phyloP scores from a whole-genome alignment of 2,888 invertebrate species.

The Microplitis deprimator region DNA sequence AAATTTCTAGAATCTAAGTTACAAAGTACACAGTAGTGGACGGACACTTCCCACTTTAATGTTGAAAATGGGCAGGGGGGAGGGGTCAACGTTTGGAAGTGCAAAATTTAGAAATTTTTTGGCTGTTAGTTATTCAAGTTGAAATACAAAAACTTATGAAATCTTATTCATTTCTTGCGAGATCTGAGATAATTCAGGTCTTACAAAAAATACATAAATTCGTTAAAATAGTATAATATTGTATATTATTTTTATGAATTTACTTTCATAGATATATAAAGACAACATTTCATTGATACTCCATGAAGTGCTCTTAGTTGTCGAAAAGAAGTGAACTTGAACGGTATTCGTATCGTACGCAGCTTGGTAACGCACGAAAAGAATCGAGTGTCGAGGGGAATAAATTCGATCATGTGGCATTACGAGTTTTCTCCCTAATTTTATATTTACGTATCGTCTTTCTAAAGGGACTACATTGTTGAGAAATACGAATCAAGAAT shows the following conservation, averaged over 20 bases:
- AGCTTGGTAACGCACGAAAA: neutral
- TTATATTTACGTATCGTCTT: slow-evolving; percentile 23
- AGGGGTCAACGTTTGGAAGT: no score
- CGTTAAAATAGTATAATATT: no score
- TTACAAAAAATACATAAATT: no score
- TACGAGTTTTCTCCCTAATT: slow-evolving; percentile 36
- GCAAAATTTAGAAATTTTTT: no score
- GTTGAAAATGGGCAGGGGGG: no score
- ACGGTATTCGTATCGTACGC: slow-evolving; percentile 41
- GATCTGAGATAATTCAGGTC: no score
- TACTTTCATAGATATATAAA: neutral
- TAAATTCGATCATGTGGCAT: slow-evolving; percentile 24
- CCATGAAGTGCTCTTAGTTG: neutral
- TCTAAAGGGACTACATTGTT: slow-evolving; percentile 5
- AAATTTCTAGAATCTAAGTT: no score
- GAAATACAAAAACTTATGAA: no score
- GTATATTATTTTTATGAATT: neutral
- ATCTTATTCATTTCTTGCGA: no score
- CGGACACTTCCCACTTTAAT: no score
- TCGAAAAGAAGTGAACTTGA: slow-evolving; percentile 10
- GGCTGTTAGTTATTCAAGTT: no score
- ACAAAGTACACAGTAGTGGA: no score
- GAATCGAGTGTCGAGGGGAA: slow-evolving; percentile 56
- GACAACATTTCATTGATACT: neutral
- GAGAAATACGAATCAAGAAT: slow-evolving; percentile 22